phyloP scores from a whole-genome alignment of 2,113 vertebrate genomes.

The Protobothrops flavoviridis region DNA sequence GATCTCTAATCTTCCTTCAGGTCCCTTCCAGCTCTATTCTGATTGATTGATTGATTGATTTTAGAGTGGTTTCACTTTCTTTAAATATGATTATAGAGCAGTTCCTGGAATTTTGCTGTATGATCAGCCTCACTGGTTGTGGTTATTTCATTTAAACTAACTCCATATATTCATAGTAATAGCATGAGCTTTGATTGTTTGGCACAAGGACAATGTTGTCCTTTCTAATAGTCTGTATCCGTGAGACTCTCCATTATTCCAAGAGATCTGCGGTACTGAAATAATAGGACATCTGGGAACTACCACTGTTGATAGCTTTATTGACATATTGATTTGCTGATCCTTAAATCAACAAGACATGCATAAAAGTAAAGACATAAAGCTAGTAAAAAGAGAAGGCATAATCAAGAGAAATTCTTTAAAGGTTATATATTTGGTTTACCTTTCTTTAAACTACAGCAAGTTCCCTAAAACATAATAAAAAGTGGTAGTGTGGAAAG shows the following conservation, averaged over 20 bases:
- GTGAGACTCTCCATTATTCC: not conserved
- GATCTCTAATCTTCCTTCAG: no score
- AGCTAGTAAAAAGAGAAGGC: not conserved
- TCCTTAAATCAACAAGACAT: not conserved
- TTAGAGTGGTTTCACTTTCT: not conserved
- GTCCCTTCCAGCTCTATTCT: no score
- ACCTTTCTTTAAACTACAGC: not conserved
- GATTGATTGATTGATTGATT: not conserved
- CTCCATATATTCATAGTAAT: not conserved
- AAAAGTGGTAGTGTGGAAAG: not conserved
- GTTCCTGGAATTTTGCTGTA: not conserved
- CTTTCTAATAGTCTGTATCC: not conserved
- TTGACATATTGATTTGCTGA: not conserved
- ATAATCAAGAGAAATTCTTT: not conserved
- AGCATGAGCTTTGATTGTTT: not conserved
- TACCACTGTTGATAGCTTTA: not conserved
- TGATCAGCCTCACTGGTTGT: not conserved
- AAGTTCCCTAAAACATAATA: not conserved
- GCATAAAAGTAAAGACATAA: not conserved
- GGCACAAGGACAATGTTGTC: not conserved
- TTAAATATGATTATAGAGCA: not conserved
- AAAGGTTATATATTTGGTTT: not conserved
- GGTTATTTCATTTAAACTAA: not conserved
- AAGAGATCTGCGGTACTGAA: not conserved
- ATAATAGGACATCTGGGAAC: not conserved